Base-by-base conservation (phyloP, 1,140 invertebrate species). In the Eciton burchellii region DNA sequence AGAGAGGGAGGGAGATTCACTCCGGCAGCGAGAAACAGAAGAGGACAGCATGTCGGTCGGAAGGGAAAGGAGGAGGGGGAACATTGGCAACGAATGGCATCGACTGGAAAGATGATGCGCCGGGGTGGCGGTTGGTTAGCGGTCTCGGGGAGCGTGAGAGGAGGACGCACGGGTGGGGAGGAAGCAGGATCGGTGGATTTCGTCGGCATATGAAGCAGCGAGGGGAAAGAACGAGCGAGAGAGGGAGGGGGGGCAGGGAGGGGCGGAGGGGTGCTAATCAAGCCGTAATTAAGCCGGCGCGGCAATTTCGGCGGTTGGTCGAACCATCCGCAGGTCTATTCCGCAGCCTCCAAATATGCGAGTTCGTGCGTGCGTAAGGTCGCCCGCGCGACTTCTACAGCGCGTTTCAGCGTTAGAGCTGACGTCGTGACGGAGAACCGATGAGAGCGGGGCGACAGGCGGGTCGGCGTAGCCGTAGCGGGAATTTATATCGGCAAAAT, bases 241-340 rank as follows among this genome's bases (percentile, higher is more conserved):
- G 16, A 21, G 1, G 29, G 59, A 21, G 49, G 60, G 74, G 70
- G 62, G 76, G 87, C n/a, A n/a, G n/a, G n/a, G n/a, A n/a, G n/a
- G n/a, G n/a, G n/a, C n/a, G 74, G 82, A 62, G 52, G 89, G 86
- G 66, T 86, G 84, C 83, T 89, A 92, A 92, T 93, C 91, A 86
- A 90, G 89, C 85, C 86, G 86, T 92, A 93, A 93, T 93, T 93
- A 93, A n/a, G 89, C 85, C 86, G 76, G 86, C 68, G 82, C 73
- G 60, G 83, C 70, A 63, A 73, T 88, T 84, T 84, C 45, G 47
- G 66, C 35, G 85, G 74, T 87, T 82, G 81, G 68, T 81, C 56
- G 70, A 83, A 60, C 81, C 71, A 52, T 86, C 63, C 45, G 63
- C 62, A 19, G n/a, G 45, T 24, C 57, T 77, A 65, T 77, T 66